Evolutionary conservation across 2,888 invertebrate genomes (phyloP).

Genomic region (Onchidella celtica): DNA sequence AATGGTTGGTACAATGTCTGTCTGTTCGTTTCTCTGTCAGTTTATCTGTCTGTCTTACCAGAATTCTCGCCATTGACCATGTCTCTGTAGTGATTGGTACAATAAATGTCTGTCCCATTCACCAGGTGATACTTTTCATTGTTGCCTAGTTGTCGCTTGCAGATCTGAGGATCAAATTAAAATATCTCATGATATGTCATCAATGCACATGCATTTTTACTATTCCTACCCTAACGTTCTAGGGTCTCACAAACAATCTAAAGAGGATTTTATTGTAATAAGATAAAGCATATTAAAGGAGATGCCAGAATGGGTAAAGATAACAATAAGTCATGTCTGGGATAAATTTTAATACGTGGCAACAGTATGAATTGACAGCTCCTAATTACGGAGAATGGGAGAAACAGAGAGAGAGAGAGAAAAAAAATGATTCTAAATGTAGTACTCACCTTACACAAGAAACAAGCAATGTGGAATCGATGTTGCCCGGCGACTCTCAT

Average conservation of each 20-base stretch:
- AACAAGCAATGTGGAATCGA: slow-evolving; percentile 98
- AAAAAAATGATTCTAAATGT: not conserved
- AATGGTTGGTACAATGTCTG: slow-evolving; percentile 45
- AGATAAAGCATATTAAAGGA: no score
- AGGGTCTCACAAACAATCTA: no score
- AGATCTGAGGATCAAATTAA: slow-evolving; percentile 35
- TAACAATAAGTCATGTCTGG: not conserved
- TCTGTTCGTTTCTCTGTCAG: no score
- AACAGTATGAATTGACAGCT: not conserved
- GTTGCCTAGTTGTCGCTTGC: slow-evolving; percentile 46
- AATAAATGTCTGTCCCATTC: slow-evolving; percentile 44
- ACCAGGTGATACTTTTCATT: slow-evolving; percentile 47
- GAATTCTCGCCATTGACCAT: slow-evolving; percentile 41
- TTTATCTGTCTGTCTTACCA: no score
- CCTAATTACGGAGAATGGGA: not conserved
- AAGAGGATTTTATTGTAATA: no score
- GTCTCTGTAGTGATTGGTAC: slow-evolving; percentile 47
- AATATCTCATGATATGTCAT: not conserved
- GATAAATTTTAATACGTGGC: not conserved
- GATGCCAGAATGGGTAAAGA: not conserved
- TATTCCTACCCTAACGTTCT: not conserved
- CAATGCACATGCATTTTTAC: not conserved
- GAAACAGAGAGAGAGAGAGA: not conserved
- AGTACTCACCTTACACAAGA: slow-evolving; percentile 93
- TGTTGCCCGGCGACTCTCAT: slow-evolving; percentile 93